A percentile compares a stretch with the other conserved stretches of the same genome.
Evolutionary conservation across 2,797 vertebrate species (phyloP).

Genomic region (Paramormyrops hopkinsi): DNA sequence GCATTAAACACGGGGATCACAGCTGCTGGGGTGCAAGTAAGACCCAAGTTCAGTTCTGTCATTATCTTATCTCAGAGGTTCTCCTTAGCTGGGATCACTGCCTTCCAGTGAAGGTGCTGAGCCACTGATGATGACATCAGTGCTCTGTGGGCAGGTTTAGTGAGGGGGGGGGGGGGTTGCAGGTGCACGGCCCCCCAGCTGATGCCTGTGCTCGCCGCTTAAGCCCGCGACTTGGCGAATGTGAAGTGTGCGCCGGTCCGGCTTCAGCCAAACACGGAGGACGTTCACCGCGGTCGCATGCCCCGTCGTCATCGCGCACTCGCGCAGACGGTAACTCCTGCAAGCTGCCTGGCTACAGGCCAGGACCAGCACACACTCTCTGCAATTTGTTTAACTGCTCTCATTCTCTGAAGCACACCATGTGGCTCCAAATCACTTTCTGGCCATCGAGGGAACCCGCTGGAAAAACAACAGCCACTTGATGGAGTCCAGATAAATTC

Average conservation of each 20-base stretch:
- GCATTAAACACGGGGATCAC: background rate
- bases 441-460: slow-evolving; percentile 7
- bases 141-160: background rate
- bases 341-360: background rate
- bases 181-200: background rate
- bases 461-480: slow-evolving; percentile 3
- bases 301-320: background rate
- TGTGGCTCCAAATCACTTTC: slow-evolving; percentile 14
- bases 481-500: slow-evolving; percentile 22
- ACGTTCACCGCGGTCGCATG: background rate
- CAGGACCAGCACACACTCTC: background rate
- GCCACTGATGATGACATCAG: background rate
- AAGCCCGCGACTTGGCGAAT: background rate
- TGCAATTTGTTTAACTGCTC: slow-evolving; percentile 6
- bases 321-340: background rate
- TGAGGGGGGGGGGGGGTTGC: background rate
- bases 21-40: background rate
- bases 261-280: background rate
- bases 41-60: background rate
- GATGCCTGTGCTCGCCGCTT: background rate
- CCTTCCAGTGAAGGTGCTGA: background rate
- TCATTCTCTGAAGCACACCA: background rate
- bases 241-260: background rate
- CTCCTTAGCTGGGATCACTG: background rate
- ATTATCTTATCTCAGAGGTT: background rate